phyloP scores from a whole-genome alignment of 2,113 vertebrate species.

The Hymenochirus boettgeri region DNA sequence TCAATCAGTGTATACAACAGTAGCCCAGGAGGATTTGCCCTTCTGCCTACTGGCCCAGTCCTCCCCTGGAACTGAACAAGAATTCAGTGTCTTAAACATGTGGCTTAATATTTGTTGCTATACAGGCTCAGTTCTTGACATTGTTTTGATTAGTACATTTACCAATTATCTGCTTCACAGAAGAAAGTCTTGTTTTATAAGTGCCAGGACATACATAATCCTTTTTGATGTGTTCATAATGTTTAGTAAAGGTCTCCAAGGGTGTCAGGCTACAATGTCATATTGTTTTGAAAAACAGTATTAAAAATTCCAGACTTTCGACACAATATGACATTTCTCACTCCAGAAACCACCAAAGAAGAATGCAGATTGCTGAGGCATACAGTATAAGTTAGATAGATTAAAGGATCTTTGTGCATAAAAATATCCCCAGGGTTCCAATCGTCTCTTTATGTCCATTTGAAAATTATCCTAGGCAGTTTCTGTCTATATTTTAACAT shows the following conservation, averaged over 20 bases:
- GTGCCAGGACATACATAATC: conserved; percentile 21
- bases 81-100: too few species aligned
- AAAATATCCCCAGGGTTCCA: conserved; percentile 25
- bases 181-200: conserved; percentile 1
- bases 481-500: conserved; percentile 10
- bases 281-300: background rate
- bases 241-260: background rate
- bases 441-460: conserved; percentile 17
- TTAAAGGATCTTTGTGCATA: conserved; percentile 11
- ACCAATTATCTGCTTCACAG: background rate
- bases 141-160: too few species aligned
- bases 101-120: too few species aligned
- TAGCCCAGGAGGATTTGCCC: too few species aligned
- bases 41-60: too few species aligned
- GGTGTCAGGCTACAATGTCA: conserved; percentile 17
- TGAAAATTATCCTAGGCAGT: conserved; percentile 12
- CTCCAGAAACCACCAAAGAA: background rate
- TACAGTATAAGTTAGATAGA: conserved; percentile 13
- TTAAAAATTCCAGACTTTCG: conserved; percentile 1
- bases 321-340: conserved; percentile 8
- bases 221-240: conserved; percentile 28
- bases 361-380: conserved; percentile 7
- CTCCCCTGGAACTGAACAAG: too few species aligned
- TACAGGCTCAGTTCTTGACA: too few species aligned
- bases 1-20: too few species aligned